Conservation (phyloP, 2,113 vertebrate species). For the Rana temporaria region DNA sequence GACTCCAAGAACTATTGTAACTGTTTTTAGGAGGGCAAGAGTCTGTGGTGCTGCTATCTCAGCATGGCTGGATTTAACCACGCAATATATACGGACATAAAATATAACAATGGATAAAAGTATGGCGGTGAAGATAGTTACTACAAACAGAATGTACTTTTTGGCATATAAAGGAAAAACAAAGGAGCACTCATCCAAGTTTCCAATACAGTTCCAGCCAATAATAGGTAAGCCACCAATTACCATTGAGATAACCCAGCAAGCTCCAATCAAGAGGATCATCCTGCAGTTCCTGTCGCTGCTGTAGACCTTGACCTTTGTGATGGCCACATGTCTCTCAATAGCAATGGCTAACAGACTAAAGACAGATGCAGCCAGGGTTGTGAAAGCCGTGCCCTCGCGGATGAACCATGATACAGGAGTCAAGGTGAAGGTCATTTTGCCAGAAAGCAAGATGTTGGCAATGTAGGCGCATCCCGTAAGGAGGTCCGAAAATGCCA, state of each 20-base stretch:
- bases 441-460: slow-evolving; percentile 87
- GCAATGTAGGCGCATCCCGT: slow-evolving; percentile 89
- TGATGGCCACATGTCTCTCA: slow-evolving; percentile 91
- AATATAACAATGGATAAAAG: slow-evolving; percentile 87
- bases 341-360: slow-evolving; percentile 94
- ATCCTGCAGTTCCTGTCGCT: slow-evolving; percentile 88
- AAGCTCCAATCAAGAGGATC: slow-evolving; percentile 91
- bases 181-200: slow-evolving; percentile 80
- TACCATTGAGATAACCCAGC: slow-evolving; percentile 88
- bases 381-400: slow-evolving; percentile 92
- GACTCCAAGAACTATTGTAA: slow-evolving; percentile 93
- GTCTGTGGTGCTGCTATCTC: slow-evolving; percentile 84
- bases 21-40: slow-evolving; percentile 87
- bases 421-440: slow-evolving; percentile 75
- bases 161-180: slow-evolving; percentile 94
- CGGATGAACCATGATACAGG: slow-evolving; percentile 93
- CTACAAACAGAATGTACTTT: slow-evolving; percentile 87
- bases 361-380: slow-evolving; percentile 89
- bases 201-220: slow-evolving; percentile 93
- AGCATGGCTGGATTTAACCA: slow-evolving; percentile 89
- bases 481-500: slow-evolving; percentile 91
- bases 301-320: slow-evolving; percentile 89
- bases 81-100: slow-evolving; percentile 90
- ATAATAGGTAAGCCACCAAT: slow-evolving; percentile 90
- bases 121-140: slow-evolving; percentile 88